Conservation (phyloP, 2,888 invertebrate genomes). For the Coronaproctus castanopsis region DNA sequence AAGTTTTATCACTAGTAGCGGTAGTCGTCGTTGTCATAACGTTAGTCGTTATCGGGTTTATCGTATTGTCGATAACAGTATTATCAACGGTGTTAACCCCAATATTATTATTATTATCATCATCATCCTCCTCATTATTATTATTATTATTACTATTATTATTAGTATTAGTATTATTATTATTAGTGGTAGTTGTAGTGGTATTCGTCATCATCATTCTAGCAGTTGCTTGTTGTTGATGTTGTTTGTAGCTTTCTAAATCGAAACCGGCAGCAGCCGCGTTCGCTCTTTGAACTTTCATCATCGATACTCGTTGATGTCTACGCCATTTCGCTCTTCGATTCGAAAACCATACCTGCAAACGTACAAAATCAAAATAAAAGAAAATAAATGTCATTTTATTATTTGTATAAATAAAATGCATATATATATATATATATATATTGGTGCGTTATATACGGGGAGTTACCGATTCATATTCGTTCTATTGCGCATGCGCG, state of each 20-base stretch:
- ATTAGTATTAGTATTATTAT: not conserved
- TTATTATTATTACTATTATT: not conserved
- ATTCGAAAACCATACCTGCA: constrained; percentile 99
- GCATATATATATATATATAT: no score
- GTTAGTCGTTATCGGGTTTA: not conserved
- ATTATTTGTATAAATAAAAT: no score
- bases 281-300: constrained; percentile 46
- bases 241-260: constrained; percentile 17
- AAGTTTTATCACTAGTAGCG: not conserved
- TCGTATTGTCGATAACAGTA: not conserved
- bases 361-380: no score
- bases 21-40: not conserved
- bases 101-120: constrained; percentile 25
- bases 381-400: no score
- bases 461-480: no score
- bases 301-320: constrained; percentile 83
- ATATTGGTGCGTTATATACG: no score
- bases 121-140: constrained; percentile 6
- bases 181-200: constrained; percentile 28
- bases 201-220: constrained; percentile 22
- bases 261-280: constrained; percentile 25
- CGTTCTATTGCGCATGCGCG: no score
- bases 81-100: not conserved
- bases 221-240: constrained; percentile 22
- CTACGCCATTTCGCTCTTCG: constrained; percentile 96